Percentiles rank a stretch among this genome's conserved stretches.
Conservation (phyloP, 1,140 invertebrate genomes). For the Neodiprion virginianus region DNA sequence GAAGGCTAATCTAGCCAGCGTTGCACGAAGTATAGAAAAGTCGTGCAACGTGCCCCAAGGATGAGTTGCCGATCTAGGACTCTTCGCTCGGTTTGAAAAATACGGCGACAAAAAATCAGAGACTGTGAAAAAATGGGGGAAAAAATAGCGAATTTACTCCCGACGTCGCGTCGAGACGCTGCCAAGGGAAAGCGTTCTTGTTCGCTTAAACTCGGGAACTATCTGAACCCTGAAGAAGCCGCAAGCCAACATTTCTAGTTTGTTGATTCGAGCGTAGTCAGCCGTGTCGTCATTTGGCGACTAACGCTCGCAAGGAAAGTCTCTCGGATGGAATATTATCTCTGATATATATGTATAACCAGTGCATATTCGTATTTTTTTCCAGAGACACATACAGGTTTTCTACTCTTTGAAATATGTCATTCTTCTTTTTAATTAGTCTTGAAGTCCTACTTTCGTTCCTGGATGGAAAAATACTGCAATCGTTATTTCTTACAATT, state of each 20-base stretch:
- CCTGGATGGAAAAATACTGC: no score
- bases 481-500: no score
- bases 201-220: background rate
- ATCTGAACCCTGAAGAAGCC: background rate
- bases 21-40: background rate
- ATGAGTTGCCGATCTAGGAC: background rate
- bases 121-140: background rate
- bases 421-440: no score
- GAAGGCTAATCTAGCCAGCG: background rate
- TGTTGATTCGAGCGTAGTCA: constrained; percentile 5
- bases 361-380: no score
- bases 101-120: background rate
- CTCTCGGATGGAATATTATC: no score
- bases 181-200: background rate
- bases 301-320: background rate
- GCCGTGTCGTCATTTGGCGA: background rate
- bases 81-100: no score
- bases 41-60: background rate
- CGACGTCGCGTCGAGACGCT: no score
- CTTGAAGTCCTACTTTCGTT: no score
- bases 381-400: no score
- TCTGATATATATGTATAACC: no score
- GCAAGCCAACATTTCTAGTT: background rate
- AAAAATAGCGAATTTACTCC: no score
- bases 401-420: no score